phyloP scores from a whole-genome alignment of 2,888 invertebrate species.

The Meteorus cinctellus region DNA sequence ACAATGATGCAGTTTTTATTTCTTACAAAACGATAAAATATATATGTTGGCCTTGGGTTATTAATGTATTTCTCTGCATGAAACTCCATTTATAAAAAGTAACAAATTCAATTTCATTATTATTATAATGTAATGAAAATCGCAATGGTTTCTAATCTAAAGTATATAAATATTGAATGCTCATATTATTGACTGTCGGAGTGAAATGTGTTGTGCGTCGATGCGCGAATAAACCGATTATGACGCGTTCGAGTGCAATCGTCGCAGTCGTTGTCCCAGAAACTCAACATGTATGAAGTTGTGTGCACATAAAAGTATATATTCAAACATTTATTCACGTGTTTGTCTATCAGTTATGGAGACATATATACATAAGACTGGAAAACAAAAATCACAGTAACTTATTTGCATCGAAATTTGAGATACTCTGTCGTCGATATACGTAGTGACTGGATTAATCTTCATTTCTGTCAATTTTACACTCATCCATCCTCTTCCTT shows the following conservation, averaged over 20 bases:
- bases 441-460: conserved; percentile 38
- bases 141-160: neutral
- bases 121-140: neutral
- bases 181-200: conserved; percentile 24
- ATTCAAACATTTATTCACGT: neutral
- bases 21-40: too few species aligned
- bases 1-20: too few species aligned
- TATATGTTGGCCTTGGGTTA: too few species aligned
- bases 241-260: conserved; percentile 33
- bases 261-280: conserved; percentile 16
- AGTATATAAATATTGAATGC: neutral
- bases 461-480: conserved; percentile 34
- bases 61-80: too few species aligned
- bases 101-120: neutral
- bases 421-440: conserved; percentile 25
- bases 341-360: neutral
- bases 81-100: too few species aligned
- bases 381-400: neutral
- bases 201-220: conserved; percentile 20
- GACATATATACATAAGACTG: neutral
- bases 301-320: neutral
- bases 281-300: neutral
- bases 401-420: neutral
- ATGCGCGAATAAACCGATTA: conserved; percentile 25
- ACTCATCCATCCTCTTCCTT: neutral